Percentiles rank a stretch among this genome's conserved stretches.
phyloP scores from a whole-genome alignment of 2,888 invertebrate species.

The Eupithecia vulgata region DNA sequence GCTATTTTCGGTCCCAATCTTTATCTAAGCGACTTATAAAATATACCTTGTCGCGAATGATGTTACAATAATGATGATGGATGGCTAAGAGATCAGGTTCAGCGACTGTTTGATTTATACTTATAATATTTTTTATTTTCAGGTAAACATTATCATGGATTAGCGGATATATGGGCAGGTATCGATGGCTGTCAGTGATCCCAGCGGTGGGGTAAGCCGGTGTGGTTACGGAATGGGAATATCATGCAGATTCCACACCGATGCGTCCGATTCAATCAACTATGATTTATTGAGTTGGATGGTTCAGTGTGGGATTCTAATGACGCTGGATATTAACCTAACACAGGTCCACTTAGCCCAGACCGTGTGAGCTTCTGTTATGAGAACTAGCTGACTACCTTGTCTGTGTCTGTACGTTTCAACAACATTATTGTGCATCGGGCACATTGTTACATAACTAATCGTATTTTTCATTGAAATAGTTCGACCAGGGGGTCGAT shows the following conservation, averaged over 20 bases:
- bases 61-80: neutral
- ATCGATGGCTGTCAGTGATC: neutral
- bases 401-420: too few relatives aligned
- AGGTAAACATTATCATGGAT: constrained; percentile 1
- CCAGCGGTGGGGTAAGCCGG: neutral
- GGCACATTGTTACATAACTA: too few relatives aligned
- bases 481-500: neutral
- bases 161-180: neutral
- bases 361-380: neutral
- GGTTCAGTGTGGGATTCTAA: neutral
- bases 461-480: too few relatives aligned
- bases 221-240: neutral
- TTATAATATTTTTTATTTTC: neutral
- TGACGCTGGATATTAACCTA: neutral
- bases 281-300: neutral
- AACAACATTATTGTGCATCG: too few relatives aligned
- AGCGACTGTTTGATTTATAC: neutral
- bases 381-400: too few relatives aligned
- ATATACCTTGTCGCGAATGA: neutral
- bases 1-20: neutral
- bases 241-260: neutral
- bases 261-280: neutral
- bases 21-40: neutral
- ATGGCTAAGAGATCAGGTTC: neutral
- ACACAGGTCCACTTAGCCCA: neutral